Conservation (phyloP, 2,797 vertebrate species). For the Ptychobarbus kaznakovi region DNA sequence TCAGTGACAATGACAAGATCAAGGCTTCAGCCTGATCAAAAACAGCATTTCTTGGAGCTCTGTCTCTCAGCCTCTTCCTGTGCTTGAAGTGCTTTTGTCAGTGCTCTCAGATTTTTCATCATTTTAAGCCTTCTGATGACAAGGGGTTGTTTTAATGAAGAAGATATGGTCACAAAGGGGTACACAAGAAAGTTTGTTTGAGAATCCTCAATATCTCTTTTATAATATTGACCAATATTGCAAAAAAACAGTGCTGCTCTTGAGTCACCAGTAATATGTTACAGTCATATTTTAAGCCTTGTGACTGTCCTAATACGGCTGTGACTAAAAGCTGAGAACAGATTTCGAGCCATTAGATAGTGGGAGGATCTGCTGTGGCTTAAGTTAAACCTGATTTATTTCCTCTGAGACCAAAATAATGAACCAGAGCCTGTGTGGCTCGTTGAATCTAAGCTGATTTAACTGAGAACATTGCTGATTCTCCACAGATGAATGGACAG, state of each 20-base stretch:
- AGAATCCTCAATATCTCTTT: not conserved
- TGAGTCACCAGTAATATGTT: not conserved
- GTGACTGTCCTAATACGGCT: not conserved
- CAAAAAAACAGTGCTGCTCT: not conserved
- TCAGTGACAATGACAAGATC: conserved; percentile 58
- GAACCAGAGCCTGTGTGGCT: conserved; percentile 5
- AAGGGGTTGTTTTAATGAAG: not conserved
- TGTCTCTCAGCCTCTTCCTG: conserved; percentile 38
- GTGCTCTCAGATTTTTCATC: not conserved
- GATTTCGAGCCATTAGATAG: not conserved
- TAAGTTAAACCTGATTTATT: conserved; percentile 34
- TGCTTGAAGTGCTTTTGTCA: conserved; percentile 49
- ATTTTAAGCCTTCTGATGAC: not conserved
- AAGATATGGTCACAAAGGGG: not conserved
- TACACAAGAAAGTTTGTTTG: not conserved
- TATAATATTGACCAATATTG: not conserved
- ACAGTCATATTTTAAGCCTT: not conserved
- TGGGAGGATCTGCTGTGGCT: not conserved
- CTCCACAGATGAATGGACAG: conserved; percentile 50
- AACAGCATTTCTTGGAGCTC: conserved; percentile 46
- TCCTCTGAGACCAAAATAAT: not conserved
- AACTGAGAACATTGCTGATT: conserved; percentile 53
- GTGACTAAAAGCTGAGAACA: conserved; percentile 7
- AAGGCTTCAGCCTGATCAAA: conserved; percentile 61
- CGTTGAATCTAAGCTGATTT: conserved; percentile 47